These are phyloP conservation scores for Pseudochromis fuscus DNA, from an alignment of 2,797 vertebrate species.

Conservation along the genomic window DNA sequence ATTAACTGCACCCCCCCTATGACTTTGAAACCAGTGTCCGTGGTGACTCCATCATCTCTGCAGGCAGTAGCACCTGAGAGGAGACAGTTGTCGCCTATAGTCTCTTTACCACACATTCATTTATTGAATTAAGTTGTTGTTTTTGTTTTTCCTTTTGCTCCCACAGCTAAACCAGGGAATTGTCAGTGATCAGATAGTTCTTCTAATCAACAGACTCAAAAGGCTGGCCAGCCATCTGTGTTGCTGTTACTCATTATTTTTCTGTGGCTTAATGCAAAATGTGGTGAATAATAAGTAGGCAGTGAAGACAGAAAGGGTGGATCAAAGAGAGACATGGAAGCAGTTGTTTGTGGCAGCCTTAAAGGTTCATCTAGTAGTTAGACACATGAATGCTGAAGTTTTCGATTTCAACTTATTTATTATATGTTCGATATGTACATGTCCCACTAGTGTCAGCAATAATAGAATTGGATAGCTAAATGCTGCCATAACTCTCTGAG, in stretches of 20 bases:
- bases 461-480: too few species aligned
- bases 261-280: conserved; percentile 22
- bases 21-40: conserved; percentile 52
- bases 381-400: neutral
- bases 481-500: too few species aligned
- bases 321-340: conserved; percentile 22
- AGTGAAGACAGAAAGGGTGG: neutral
- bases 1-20: conserved; percentile 39
- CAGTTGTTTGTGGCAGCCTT: neutral
- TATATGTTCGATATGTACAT: too few species aligned
- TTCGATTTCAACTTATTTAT: too few species aligned
- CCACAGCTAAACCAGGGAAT: conserved; percentile 13
- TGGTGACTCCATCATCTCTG: conserved; percentile 40
- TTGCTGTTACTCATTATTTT: conserved; percentile 6
- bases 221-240: conserved; percentile 14
- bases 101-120: conserved; percentile 11
- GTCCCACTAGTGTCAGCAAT: too few species aligned
- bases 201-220: conserved; percentile 43
- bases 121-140: conserved; percentile 25
- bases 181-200: conserved; percentile 18
- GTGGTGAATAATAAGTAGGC: conserved; percentile 30
- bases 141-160: conserved; percentile 31
- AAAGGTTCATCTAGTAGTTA: neutral
- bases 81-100: conserved; percentile 19
- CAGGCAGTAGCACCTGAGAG: conserved; percentile 22